Percentiles rank a stretch among this genome's conserved stretches.
Conservation (phyloP, 1,140 invertebrate species). For the Kradibia gibbosae region DNA sequence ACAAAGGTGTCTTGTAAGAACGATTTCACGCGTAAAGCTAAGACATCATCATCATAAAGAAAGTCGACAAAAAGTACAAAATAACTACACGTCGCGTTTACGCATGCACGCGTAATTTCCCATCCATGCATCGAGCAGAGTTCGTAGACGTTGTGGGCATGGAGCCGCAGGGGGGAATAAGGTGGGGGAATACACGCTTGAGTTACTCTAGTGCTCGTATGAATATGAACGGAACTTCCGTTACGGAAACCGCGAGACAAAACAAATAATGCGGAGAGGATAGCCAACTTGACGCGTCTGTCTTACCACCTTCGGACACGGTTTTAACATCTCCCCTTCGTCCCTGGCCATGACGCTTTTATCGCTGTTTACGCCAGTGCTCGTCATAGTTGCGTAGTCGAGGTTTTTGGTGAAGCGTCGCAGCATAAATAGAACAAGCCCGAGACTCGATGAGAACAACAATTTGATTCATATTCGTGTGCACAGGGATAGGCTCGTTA, state of each 20-base stretch:
- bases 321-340: background rate
- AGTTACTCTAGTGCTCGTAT: no score
- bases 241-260: background rate
- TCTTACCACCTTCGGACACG: background rate
- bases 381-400: background rate
- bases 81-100: background rate
- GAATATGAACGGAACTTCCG: no score
- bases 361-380: no score
- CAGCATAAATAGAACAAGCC: background rate
- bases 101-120: no score
- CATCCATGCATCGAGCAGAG: no score
- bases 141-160: background rate
- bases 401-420: background rate
- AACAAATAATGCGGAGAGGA: background rate
- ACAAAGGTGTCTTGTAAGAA: background rate
- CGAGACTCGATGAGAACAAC: background rate
- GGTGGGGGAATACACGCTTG: background rate
- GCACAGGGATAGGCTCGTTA: background rate
- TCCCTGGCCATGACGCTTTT: background rate
- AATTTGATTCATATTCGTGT: background rate
- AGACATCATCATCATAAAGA: slow-evolving; percentile 10
- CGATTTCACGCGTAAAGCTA: slow-evolving; percentile 1
- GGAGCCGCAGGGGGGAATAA: no score
- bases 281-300: background rate
- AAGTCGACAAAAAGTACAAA: background rate